A percentile compares a stretch with the other conserved stretches of the same genome.
These are phyloP conservation scores for Glossosoma conforme DNA, from an alignment of 1,140 invertebrate species.

Conservation along the genomic window DNA sequence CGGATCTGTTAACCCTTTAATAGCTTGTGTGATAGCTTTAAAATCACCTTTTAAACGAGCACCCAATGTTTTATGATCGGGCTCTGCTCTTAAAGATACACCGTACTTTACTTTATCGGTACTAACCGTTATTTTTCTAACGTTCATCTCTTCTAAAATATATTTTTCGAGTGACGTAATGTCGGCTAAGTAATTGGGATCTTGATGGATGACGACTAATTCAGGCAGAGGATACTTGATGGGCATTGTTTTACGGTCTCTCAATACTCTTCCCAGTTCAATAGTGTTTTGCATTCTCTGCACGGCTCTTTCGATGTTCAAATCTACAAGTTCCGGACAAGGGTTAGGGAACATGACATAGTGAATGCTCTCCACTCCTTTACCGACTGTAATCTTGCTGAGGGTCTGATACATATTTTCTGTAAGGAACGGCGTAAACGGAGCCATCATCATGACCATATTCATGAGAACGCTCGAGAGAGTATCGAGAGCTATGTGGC, in stretches of 20 bases:
- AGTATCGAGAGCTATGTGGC: constrained; percentile 78
- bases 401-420: constrained; percentile 95
- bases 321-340: constrained; percentile 70
- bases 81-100: constrained; percentile 88
- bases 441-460: constrained; percentile 90
- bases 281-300: constrained; percentile 92
- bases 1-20: constrained; percentile 75
- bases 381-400: constrained; percentile 47
- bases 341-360: constrained; percentile 83
- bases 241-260: constrained; percentile 91
- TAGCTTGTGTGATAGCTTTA: constrained; percentile 77
- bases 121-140: constrained; percentile 81
- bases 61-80: constrained; percentile 82
- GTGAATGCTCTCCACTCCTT: constrained; percentile 70
- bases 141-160: constrained; percentile 92
- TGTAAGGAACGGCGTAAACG: constrained; percentile 95
- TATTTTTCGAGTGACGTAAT: constrained; percentile 78
- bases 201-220: constrained; percentile 90
- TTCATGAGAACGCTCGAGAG: constrained; percentile 84
- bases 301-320: constrained; percentile 85
- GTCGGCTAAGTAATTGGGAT: constrained; percentile 73
- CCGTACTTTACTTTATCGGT: constrained; percentile 92
- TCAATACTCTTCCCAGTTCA: constrained; percentile 85
- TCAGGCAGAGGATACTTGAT: constrained; percentile 96
- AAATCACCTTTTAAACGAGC: constrained; percentile 84